phyloP scores from a whole-genome alignment of 1,140 invertebrate genomes.

The Calliopsis andreniformis region DNA sequence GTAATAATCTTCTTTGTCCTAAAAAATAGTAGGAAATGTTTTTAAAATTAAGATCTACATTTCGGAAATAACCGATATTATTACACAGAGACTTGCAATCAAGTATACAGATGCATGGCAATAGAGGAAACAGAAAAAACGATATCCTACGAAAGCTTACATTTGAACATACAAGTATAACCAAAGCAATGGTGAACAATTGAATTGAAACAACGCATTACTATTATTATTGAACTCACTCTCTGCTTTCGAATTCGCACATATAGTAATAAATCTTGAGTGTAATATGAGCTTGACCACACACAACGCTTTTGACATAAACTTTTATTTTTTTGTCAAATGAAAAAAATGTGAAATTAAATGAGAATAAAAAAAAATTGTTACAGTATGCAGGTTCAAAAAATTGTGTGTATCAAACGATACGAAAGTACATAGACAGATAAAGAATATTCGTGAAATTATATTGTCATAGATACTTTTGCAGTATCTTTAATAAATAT shows the following conservation, averaged over 20 bases:
- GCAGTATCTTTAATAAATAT: constrained; percentile 42
- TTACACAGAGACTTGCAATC: constrained; percentile 36
- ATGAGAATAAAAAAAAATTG: background rate
- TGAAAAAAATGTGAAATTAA: background rate
- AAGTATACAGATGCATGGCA: constrained; percentile 54
- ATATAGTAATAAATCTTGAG: constrained; percentile 24
- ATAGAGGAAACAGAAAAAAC: constrained; percentile 49
- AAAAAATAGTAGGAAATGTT: too few relatives aligned
- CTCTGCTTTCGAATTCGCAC: constrained; percentile 58
- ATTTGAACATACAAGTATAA: background rate
- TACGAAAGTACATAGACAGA: constrained; percentile 26
- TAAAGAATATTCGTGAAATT: constrained; percentile 24
- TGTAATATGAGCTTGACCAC: constrained; percentile 41
- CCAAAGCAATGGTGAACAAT: background rate
- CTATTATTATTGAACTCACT: constrained; percentile 62
- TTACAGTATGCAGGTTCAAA: background rate
- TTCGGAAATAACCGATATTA: constrained; percentile 12
- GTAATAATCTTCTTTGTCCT: background rate
- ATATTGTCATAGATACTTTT: constrained; percentile 50
- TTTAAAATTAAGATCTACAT: constrained; percentile 5
- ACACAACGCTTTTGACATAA: constrained; percentile 33
- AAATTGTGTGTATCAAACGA: constrained; percentile 25
- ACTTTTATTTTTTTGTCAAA: constrained; percentile 43
- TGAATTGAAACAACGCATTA: constrained; percentile 29
- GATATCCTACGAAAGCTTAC: constrained; percentile 46